phyloP scores from a whole-genome alignment of 2,797 vertebrate species.

The Megalops cyprinoides region DNA sequence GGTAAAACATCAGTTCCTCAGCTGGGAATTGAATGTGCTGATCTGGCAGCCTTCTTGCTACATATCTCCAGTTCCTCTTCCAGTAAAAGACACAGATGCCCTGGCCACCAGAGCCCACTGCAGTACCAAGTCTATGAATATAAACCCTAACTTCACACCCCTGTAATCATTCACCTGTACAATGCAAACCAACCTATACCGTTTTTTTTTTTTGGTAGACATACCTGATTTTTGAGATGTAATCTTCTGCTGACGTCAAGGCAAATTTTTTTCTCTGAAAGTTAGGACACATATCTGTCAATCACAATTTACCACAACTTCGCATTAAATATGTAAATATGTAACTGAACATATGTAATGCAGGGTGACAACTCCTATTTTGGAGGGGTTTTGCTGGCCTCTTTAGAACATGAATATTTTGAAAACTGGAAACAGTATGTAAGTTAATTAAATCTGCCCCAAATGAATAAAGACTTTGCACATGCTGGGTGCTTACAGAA shows the following conservation, averaged over 20 bases:
- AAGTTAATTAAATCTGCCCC: background rate
- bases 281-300: background rate
- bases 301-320: background rate
- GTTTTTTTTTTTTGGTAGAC: slow-evolving; percentile 26
- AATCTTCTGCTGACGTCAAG: slow-evolving; percentile 65
- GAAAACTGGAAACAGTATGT: background rate
- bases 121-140: too few species aligned
- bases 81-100: background rate
- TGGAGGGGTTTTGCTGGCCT: background rate
- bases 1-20: background rate
- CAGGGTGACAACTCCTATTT: too few species aligned
- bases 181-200: background rate
- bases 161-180: background rate
- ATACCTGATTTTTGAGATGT: slow-evolving; percentile 65
- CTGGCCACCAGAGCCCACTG: too few species aligned
- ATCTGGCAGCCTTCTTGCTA: too few species aligned
- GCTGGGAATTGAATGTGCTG: background rate
- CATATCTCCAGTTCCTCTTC: background rate
- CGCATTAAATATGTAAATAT: background rate
- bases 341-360: too few species aligned
- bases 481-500: too few species aligned
- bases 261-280: slow-evolving; percentile 58
- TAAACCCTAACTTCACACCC: too few species aligned
- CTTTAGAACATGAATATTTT: background rate
- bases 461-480: too few species aligned